Evolutionary conservation across 1,140 invertebrate species (phyloP).

Genomic region (Microplitis demolitor): DNA sequence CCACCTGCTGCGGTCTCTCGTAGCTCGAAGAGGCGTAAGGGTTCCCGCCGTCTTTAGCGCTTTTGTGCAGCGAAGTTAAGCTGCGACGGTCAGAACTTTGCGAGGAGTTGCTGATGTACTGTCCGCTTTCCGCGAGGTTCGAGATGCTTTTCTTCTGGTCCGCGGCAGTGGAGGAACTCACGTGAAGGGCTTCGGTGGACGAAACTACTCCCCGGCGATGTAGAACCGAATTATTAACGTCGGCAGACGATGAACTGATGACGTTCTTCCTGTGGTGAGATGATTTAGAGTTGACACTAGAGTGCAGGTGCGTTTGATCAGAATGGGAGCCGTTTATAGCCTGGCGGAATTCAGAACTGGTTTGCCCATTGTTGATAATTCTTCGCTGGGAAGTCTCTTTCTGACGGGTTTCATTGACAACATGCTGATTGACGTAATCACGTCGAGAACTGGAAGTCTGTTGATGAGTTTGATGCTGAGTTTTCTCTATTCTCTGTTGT

Average conservation of each 20-base stretch:
- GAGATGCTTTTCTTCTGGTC: constrained; percentile 79
- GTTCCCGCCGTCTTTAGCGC: constrained; percentile 59
- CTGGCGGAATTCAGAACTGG: constrained; percentile 41
- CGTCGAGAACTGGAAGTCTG: constrained; percentile 33
- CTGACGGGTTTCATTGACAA: constrained; percentile 43
- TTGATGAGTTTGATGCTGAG: constrained; percentile 27
- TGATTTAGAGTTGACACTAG: constrained; percentile 38
- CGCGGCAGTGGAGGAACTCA: constrained; percentile 75
- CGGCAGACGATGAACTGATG: constrained; percentile 71
- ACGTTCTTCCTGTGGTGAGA: constrained; percentile 74
- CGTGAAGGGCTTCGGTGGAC: constrained; percentile 68
- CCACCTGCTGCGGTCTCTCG: constrained; percentile 62
- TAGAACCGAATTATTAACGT: constrained; percentile 76
- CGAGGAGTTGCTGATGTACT: constrained; percentile 68
- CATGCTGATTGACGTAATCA: constrained; percentile 49
- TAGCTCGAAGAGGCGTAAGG: constrained; percentile 60
- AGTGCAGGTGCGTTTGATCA: constrained; percentile 26
- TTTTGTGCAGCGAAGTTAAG: constrained; percentile 75
- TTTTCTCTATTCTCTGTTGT: constrained; percentile 22
- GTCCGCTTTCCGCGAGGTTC: constrained; percentile 74
- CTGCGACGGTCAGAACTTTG: constrained; percentile 74
- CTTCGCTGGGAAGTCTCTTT: constrained; percentile 34
- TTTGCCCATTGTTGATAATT: constrained; percentile 36
- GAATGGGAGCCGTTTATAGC: constrained; percentile 25
- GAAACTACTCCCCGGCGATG: constrained; percentile 71